Conservation (phyloP, 2,113 vertebrate genomes). For the Catharus minimus region DNA sequence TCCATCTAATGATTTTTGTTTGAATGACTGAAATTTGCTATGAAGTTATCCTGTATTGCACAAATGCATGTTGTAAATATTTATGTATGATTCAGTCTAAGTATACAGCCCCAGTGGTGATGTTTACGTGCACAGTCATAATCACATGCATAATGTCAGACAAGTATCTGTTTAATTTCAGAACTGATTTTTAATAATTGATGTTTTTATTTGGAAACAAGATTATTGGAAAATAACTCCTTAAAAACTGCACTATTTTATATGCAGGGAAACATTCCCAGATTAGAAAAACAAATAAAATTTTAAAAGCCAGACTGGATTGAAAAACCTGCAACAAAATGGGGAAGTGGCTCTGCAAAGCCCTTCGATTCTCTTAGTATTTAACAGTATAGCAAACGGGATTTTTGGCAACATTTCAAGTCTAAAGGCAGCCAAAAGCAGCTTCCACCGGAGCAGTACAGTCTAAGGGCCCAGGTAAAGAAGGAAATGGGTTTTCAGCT, state of each 20-base stretch:
- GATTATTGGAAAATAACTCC: not conserved
- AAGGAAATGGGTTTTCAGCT: not conserved
- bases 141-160: not conserved
- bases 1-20: not conserved
- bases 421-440: not conserved
- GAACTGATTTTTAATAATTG: slow-evolving; percentile 2
- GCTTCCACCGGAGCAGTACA: not conserved
- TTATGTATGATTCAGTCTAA: not conserved
- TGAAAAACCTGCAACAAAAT: not conserved
- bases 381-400: not conserved
- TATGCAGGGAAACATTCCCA: not conserved
- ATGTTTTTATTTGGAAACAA: not conserved
- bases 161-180: not conserved
- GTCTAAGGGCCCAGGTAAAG: not conserved
- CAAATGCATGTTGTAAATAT: not conserved
- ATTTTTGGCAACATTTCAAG: not conserved
- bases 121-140: not conserved
- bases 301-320: not conserved
- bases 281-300: not conserved
- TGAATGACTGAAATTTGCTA: not conserved
- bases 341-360: not conserved
- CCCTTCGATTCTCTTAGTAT: not conserved
- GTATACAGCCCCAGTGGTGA: not conserved
- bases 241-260: not conserved
- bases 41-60: not conserved